phyloP scores from a whole-genome alignment of 1,140 invertebrate genomes.

The Caenorhabditis remanei region DNA sequence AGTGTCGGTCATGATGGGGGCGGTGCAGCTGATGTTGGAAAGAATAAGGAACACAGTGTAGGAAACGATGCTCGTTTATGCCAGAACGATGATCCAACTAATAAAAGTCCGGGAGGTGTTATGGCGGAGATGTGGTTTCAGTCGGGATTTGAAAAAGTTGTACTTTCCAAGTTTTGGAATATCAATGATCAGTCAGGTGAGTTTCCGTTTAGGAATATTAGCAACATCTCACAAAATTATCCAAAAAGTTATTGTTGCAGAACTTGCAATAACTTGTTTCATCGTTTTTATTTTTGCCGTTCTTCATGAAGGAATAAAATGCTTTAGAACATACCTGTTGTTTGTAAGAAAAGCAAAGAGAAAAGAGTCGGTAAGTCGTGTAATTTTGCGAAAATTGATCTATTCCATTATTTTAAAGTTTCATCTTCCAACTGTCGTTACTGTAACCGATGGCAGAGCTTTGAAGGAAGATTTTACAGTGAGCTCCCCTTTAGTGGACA shows the following conservation, averaged over 20 bases:
- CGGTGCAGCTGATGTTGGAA: too few species aligned
- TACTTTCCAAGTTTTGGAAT: slow-evolving; percentile 7
- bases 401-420: not conserved
- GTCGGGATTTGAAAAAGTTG: not conserved
- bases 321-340: not conserved
- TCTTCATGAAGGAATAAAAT: not conserved
- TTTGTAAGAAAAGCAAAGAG: not conserved
- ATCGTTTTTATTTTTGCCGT: not conserved
- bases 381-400: not conserved
- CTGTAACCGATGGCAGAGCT: not conserved
- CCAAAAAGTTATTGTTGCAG: too few species aligned
- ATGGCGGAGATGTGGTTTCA: not conserved
- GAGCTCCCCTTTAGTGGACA: not conserved
- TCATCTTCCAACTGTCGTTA: not conserved
- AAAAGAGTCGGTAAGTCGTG: not conserved
- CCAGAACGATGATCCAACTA: too few species aligned
- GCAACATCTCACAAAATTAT: too few species aligned
- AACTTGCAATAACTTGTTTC: not conserved
- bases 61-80: too few species aligned
- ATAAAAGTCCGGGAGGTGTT: too few species aligned
- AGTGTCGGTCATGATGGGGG: not conserved
- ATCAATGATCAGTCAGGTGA: not conserved
- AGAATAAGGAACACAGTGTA: not conserved
- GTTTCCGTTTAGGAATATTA: too few species aligned
- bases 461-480: slow-evolving; percentile 20